Evolutionary conservation across 2,888 invertebrate species (phyloP).

Genomic region (Hydrotaea diabolus): DNA sequence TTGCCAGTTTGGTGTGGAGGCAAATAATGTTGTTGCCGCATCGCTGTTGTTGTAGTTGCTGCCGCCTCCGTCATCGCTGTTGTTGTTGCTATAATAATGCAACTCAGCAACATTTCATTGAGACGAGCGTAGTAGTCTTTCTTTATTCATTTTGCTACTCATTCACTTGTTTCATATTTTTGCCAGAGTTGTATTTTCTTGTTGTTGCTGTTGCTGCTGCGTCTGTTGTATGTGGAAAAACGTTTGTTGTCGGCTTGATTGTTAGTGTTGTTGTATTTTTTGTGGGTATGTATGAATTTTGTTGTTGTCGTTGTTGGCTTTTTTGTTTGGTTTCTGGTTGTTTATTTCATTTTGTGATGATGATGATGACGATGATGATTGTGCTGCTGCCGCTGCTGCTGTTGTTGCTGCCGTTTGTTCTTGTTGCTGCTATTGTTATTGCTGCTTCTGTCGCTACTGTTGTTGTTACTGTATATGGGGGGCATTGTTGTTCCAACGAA

Average conservation of each 20-base stretch:
- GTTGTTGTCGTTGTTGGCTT: constrained; percentile 45
- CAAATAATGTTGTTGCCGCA: constrained; percentile 39
- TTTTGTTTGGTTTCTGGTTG: constrained; percentile 62
- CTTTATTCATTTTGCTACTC: constrained; percentile 46
- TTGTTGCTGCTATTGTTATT: constrained; percentile 30
- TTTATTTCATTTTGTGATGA: constrained; percentile 66
- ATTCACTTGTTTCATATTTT: constrained; percentile 65
- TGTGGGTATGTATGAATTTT: constrained; percentile 34
- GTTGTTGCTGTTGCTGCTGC: constrained; percentile 35
- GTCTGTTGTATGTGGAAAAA: constrained; percentile 48
- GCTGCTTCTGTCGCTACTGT: not conserved
- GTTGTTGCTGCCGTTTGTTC: constrained; percentile 55
- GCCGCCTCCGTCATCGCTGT: constrained; percentile 7
- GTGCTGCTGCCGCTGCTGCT: constrained; percentile 44
- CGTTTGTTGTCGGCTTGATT: constrained; percentile 53
- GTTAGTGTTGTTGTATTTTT: no score
- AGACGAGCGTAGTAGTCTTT: constrained; percentile 37
- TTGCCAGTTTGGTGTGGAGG: constrained; percentile 46
- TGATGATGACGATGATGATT: constrained; percentile 53
- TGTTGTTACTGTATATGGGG: constrained; percentile 60
- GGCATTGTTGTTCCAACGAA: constrained; percentile 72
- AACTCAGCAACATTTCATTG: constrained; percentile 62
- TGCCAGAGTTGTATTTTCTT: constrained; percentile 57
- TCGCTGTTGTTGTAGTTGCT: constrained; percentile 17
- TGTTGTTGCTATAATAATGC: constrained; percentile 52